Conservation (phyloP, 2,797 vertebrate genomes). For the Nannoperca australis region DNA sequence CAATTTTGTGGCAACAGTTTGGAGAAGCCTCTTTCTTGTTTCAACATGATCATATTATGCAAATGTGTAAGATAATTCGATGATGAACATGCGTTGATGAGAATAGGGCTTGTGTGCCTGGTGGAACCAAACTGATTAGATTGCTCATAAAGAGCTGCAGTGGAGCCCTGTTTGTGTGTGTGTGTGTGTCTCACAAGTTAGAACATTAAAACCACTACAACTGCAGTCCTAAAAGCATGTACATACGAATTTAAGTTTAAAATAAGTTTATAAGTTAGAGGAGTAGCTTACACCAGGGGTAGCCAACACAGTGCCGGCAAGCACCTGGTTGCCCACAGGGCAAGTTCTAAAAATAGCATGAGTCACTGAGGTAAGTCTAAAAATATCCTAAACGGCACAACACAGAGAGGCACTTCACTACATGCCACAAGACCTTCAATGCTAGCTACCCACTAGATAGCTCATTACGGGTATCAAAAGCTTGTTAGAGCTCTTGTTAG, state of each 20-base stretch:
- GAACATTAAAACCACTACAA: neutral
- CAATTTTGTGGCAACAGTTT: too few species aligned
- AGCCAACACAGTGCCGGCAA: too few species aligned
- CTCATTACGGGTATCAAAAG: too few species aligned
- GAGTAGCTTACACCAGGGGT: neutral
- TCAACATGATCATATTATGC: conserved; percentile 44
- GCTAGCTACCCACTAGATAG: too few species aligned
- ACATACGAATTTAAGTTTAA: neutral
- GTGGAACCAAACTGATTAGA: conserved; percentile 71
- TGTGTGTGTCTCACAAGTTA: conserved; percentile 3
- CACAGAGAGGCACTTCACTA: too few species aligned
- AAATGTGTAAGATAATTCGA: conserved; percentile 49
- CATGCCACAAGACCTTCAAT: too few species aligned
- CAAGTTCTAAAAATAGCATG: too few species aligned
- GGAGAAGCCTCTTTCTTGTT: too few species aligned
- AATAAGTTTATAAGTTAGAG: neutral
- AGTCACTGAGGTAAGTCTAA: too few species aligned
- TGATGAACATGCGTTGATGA: conserved; percentile 61
- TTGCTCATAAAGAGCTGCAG: conserved; percentile 61
- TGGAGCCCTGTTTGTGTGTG: conserved; percentile 44
- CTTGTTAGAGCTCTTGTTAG: too few species aligned
- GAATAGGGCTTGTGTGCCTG: conserved; percentile 53
- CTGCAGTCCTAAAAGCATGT: neutral
- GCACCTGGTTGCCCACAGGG: too few species aligned
- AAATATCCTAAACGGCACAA: too few species aligned